phyloP scores from a whole-genome alignment of 1,140 invertebrate genomes.

The Drosophila rhopaloa region DNA sequence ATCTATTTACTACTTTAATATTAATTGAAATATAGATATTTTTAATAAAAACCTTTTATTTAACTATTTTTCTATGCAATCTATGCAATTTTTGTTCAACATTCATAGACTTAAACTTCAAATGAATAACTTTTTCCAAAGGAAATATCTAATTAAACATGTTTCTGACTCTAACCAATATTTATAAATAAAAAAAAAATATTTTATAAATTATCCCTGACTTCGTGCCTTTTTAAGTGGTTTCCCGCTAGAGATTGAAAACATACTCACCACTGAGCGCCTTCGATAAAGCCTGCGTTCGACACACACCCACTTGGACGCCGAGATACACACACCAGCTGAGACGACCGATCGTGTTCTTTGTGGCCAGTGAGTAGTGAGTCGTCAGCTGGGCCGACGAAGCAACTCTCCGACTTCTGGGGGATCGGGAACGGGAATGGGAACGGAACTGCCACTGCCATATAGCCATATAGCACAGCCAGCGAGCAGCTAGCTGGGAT shows the following conservation, averaged over 20 bases:
- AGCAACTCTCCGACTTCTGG: slow-evolving; percentile 57
- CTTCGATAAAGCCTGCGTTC: slow-evolving; percentile 67
- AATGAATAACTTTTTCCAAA: no score
- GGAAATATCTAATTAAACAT: no score
- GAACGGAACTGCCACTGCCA: slow-evolving; percentile 26
- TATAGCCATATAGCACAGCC: slow-evolving; percentile 17
- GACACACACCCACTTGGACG: slow-evolving; percentile 22
- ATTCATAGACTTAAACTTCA: no score
- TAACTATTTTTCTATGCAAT: no score
- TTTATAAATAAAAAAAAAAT: not conserved
- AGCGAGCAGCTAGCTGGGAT: slow-evolving; percentile 56
- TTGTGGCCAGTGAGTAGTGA: slow-evolving; percentile 40
- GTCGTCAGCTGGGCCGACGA: slow-evolving; percentile 25
- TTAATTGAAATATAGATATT: no score
- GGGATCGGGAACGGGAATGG: slow-evolving; percentile 34
- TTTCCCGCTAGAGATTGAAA: not conserved
- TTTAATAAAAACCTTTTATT: no score
- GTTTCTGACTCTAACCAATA: not conserved
- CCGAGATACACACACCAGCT: slow-evolving; percentile 41
- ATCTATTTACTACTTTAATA: no score
- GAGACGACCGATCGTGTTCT: slow-evolving; percentile 69
- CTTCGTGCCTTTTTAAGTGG: not conserved
- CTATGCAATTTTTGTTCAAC: no score
- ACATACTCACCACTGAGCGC: slow-evolving; percentile 19
- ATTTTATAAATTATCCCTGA: no score